phyloP scores from a whole-genome alignment of 2,888 invertebrate species.

The Bembecia ichneumoniformis region DNA sequence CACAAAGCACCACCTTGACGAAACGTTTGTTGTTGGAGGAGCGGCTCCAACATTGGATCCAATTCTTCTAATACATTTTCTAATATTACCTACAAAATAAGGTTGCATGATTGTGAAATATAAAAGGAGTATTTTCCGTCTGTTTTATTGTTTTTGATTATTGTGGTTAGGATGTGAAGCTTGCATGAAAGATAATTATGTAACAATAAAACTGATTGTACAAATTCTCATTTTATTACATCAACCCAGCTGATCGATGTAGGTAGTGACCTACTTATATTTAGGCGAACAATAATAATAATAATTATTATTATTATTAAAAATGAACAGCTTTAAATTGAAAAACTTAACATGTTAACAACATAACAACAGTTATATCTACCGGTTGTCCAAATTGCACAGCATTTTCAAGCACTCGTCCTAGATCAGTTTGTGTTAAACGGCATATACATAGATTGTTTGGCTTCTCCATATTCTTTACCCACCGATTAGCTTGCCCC shows the following conservation, averaged over 20 bases:
- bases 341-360: no score
- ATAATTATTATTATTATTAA: no score
- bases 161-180: no score
- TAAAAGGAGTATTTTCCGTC: no score
- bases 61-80: slow-evolving; percentile 94
- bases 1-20: slow-evolving; percentile 89
- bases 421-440: slow-evolving; percentile 85
- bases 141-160: no score
- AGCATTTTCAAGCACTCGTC: slow-evolving; percentile 86
- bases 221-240: no score
- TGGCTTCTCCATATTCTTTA: slow-evolving; percentile 91
- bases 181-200: no score
- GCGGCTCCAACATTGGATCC: slow-evolving; percentile 91
- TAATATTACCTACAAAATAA: slow-evolving; percentile 75
- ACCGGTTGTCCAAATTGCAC: slow-evolving; percentile 90
- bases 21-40: slow-evolving; percentile 91
- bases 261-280: no score
- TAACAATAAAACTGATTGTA: no score
- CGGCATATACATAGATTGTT: slow-evolving; percentile 87
- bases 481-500: slow-evolving; percentile 94
- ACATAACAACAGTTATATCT: slow-evolving; percentile 24
- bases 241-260: no score
- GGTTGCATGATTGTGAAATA: not conserved
- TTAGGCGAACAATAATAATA: no score
- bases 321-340: no score